Base-by-base conservation (phyloP, 2,113 vertebrate species). In the Hippocampus abdominalis region DNA sequence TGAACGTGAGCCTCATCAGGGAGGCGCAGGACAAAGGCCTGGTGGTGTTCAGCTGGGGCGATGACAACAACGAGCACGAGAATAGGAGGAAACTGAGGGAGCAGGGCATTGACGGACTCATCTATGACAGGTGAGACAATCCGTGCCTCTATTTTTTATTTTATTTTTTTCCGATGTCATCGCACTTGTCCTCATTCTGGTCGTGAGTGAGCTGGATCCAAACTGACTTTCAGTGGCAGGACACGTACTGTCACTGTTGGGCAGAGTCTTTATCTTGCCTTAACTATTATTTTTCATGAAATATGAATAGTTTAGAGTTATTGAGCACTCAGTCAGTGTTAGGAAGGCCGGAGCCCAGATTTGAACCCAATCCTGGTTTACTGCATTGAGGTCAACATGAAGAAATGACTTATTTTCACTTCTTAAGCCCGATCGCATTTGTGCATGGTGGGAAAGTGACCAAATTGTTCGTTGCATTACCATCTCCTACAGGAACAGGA, bases 1-100 rank as follows among this genome's bases (percentile, higher is more conserved):
- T 89, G 80, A 93, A 95, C 75, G 94, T 95, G 0, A 84, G 81
- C 0, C 93, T 89, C 71, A 90, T 99, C 62, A 72, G 83, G 21
- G 93, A 95, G 8, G 96, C 95, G 56, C 93, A 94, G 85, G 92
- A 94, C 8, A 97, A 96, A 89, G 95, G 94, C 65, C 89, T 99
- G 49, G 94, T 98, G 65, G 92, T 99, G 49, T 99, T 99, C 86
- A 94, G 96, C 54, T 98, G 97, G 97, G 97, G 97, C 0, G 96
- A 98, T 16, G 94, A 98, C 71, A 95, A 95, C 84, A 98, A 99
- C 16, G 92, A 98, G 56, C 94, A 95, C 0, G 94, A 96, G n/a
- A 98, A 90, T 90, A 91, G 97, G 72, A 93, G 77, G 81, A 93
- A 84, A 70, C 79, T 98, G 85, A 94, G 91, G 78, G 94, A 95